phyloP scores from a whole-genome alignment of 2,888 invertebrate species.

The Crepidodera aurea region DNA sequence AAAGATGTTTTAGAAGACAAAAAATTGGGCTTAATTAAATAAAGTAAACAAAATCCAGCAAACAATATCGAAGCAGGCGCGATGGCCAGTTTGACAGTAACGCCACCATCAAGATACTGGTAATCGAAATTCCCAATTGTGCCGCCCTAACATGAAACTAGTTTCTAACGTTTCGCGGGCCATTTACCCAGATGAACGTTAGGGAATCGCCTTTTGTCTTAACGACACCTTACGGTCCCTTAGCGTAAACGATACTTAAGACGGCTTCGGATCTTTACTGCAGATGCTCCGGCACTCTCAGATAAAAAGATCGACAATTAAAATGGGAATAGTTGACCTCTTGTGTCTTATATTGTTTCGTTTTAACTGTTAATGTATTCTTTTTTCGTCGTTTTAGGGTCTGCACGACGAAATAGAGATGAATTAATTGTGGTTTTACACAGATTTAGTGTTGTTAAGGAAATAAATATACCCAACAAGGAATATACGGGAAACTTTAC shows the following conservation, averaged over 20 bases:
- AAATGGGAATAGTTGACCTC: slow-evolving; percentile 20
- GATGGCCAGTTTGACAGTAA: no score
- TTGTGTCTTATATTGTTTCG: neutral
- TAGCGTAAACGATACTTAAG: slow-evolving; percentile 45
- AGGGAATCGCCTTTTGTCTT: slow-evolving; percentile 58
- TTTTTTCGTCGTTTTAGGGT: neutral
- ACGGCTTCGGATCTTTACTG: slow-evolving; percentile 32
- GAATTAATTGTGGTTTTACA: no score
- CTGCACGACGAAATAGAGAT: no score
- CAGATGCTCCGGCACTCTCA: slow-evolving; percentile 44
- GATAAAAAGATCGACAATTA: slow-evolving; percentile 33
- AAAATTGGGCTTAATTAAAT: no score
- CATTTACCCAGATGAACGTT: slow-evolving; percentile 63
- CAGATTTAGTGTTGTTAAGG: no score
- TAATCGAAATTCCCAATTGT: no score
- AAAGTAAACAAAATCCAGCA: no score
- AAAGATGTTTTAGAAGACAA: no score
- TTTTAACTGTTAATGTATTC: slow-evolving; percentile 1
- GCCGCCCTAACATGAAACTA: slow-evolving; percentile 44
- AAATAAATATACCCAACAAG: no score
- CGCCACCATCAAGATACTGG: no score
- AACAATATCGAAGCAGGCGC: no score
- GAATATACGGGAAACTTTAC: no score
- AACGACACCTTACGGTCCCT: slow-evolving; percentile 59
- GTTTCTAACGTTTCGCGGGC: slow-evolving; percentile 61